Conservation (phyloP, 1,140 invertebrate species). For the Steinernema feltiae region DNA sequence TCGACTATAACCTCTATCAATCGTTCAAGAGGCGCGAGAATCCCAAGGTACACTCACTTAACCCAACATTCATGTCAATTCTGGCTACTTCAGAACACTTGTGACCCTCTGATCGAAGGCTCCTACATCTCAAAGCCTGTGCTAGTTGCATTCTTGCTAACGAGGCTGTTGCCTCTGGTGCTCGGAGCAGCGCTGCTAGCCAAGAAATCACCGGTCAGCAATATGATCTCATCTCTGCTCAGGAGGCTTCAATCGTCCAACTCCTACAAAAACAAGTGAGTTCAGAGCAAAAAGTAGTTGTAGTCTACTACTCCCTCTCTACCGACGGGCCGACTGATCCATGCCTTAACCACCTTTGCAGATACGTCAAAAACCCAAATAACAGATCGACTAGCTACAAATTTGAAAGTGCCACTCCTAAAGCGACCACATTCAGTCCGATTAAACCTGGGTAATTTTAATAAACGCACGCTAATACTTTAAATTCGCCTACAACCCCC, state of each 20-base stretch:
- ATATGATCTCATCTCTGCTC: constrained; percentile 32
- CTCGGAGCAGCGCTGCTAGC: constrained; percentile 32
- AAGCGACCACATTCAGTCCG: constrained; percentile 39
- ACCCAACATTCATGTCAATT: neutral
- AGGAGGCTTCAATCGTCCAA: constrained; percentile 27
- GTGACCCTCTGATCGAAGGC: constrained; percentile 43
- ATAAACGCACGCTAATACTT: constrained; percentile 2
- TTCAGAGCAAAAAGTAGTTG: neutral
- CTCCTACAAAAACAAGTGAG: constrained; percentile 38
- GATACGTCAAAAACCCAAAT: constrained; percentile 45
- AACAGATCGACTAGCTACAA: constrained; percentile 21
- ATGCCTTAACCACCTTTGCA: constrained; percentile 27
- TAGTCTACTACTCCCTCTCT: neutral
- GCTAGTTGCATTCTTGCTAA: constrained; percentile 35
- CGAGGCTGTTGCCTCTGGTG: constrained; percentile 39
- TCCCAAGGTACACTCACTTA: constrained; percentile 37
- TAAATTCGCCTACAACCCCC: no score
- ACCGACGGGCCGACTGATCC: neutral
- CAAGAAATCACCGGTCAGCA: constrained; percentile 39
- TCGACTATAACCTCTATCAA: constrained; percentile 53
- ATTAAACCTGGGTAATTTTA: constrained; percentile 20
- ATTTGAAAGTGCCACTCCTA: constrained; percentile 29
- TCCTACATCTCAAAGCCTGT: constrained; percentile 40
- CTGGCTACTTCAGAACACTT: constrained; percentile 47
- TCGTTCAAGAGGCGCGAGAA: constrained; percentile 46